These are phyloP conservation scores for Iselma pallidipennis DNA, from an alignment of 2,888 invertebrate species.

Conservation along the genomic window DNA sequence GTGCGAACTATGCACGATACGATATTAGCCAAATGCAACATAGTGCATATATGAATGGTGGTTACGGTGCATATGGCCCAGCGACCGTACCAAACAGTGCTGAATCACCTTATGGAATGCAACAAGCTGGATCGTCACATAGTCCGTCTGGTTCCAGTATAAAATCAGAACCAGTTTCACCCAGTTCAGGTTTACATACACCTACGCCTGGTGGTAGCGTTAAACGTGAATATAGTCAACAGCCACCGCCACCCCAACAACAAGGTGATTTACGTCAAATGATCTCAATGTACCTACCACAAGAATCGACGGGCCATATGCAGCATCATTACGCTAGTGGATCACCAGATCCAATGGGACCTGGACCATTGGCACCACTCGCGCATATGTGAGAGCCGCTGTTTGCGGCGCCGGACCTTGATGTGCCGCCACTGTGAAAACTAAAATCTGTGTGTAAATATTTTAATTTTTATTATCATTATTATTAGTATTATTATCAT, in stretches of 20 bases:
- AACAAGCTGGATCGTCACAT: slow-evolving; percentile 75
- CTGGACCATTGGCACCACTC: slow-evolving; percentile 63
- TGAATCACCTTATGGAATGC: slow-evolving; percentile 72
- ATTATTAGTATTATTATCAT: neutral
- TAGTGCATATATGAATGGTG: slow-evolving; percentile 77
- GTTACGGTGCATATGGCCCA: slow-evolving; percentile 73
- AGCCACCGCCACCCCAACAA: slow-evolving; percentile 50
- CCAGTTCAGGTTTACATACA: slow-evolving; percentile 67
- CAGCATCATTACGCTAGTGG: slow-evolving; percentile 67
- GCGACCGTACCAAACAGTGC: slow-evolving; percentile 64
- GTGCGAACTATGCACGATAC: slow-evolving; percentile 79
- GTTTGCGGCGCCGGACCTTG: slow-evolving; percentile 54
- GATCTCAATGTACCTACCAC: slow-evolving; percentile 76
- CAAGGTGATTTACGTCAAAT: slow-evolving; percentile 70
- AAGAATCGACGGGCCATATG: slow-evolving; percentile 69
- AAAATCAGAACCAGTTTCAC: slow-evolving; percentile 87
- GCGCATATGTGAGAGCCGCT: slow-evolving; percentile 69
- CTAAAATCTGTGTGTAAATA: slow-evolving; percentile 33
- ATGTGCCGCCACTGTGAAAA: slow-evolving; percentile 52
- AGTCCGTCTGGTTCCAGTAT: slow-evolving; percentile 87
- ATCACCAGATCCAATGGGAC: slow-evolving; percentile 67
- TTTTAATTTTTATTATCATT: slow-evolving; percentile 16
- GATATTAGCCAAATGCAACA: slow-evolving; percentile 89
- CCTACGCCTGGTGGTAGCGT: slow-evolving; percentile 58
- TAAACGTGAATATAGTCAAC: slow-evolving; percentile 72